These are phyloP conservation scores for Oenanthe oenanthe DNA, from an alignment of 2,113 vertebrate species.

Conservation along the genomic window DNA sequence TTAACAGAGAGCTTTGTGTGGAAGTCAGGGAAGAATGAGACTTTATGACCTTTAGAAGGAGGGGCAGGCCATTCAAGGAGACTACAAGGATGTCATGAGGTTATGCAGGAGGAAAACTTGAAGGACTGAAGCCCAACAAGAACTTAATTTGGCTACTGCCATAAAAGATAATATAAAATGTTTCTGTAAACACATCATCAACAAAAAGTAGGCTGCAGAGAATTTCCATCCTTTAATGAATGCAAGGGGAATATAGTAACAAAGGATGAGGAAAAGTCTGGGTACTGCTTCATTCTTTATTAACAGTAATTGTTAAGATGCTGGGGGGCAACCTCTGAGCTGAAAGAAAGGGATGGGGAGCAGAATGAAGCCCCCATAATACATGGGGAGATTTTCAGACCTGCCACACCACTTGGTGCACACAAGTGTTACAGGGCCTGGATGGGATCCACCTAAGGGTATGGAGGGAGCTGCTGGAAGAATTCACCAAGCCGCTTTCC, in stretches of 20 bases:
- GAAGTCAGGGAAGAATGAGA: background rate
- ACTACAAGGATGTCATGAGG: background rate
- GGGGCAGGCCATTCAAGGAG: background rate
- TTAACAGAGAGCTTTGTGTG: background rate
- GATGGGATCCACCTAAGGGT: background rate
- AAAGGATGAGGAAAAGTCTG: background rate
- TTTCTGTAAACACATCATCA: background rate
- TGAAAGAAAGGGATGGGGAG: background rate
- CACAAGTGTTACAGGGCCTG: background rate
- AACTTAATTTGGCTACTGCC: background rate
- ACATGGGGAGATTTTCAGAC: background rate
- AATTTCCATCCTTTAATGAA: background rate
- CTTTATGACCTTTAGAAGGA: background rate
- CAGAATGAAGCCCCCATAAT: background rate
- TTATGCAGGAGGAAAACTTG: background rate
- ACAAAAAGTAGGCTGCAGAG: background rate
- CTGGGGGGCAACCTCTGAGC: background rate
- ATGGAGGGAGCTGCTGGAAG: background rate
- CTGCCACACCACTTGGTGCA: background rate
- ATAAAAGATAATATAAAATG: background rate
- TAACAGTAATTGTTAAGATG: background rate
- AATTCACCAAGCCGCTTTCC: background rate
- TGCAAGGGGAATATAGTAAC: background rate
- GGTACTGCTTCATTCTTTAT: background rate
- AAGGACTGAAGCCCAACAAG: background rate